Conservation (phyloP, 2,888 invertebrate species). For the Oxyteleia sp. region DNA sequence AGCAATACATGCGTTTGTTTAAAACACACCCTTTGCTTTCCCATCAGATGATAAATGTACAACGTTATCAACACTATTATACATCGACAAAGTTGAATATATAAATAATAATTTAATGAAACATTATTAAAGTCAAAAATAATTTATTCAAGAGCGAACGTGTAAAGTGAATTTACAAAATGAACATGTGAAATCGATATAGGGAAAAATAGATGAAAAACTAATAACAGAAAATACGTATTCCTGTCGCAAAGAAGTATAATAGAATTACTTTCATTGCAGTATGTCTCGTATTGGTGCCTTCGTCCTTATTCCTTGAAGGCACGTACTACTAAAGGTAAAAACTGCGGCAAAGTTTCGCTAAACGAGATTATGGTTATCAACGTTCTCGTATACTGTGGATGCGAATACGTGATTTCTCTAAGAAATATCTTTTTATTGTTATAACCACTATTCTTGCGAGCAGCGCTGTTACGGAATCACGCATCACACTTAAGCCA, state of each 20-base stretch:
- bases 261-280: slow-evolving; percentile 43
- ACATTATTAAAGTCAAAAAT: slow-evolving; percentile 6
- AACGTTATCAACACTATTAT: too few species aligned
- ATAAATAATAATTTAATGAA: slow-evolving; percentile 1
- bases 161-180: slow-evolving; percentile 14
- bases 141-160: slow-evolving; percentile 15
- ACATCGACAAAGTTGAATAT: too few species aligned
- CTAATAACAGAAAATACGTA: slow-evolving; percentile 29
- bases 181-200: slow-evolving; percentile 20
- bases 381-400: slow-evolving; percentile 14
- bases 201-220: slow-evolving; percentile 26
- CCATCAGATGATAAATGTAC: too few species aligned
- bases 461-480: background rate
- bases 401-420: slow-evolving; percentile 24
- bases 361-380: slow-evolving; percentile 45
- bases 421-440: slow-evolving; percentile 11
- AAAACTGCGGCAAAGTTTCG: slow-evolving; percentile 30
- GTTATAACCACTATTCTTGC: slow-evolving; percentile 4
- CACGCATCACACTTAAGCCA: background rate
- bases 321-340: slow-evolving; percentile 29
- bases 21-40: too few species aligned
- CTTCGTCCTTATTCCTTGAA: slow-evolving; percentile 30
- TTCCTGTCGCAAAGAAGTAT: slow-evolving; percentile 26
- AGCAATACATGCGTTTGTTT: too few species aligned
- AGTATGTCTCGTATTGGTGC: slow-evolving; percentile 43